These are phyloP conservation scores for Parnassius glacialis DNA, from an alignment of 2,888 invertebrate species.

Conservation along the genomic window DNA sequence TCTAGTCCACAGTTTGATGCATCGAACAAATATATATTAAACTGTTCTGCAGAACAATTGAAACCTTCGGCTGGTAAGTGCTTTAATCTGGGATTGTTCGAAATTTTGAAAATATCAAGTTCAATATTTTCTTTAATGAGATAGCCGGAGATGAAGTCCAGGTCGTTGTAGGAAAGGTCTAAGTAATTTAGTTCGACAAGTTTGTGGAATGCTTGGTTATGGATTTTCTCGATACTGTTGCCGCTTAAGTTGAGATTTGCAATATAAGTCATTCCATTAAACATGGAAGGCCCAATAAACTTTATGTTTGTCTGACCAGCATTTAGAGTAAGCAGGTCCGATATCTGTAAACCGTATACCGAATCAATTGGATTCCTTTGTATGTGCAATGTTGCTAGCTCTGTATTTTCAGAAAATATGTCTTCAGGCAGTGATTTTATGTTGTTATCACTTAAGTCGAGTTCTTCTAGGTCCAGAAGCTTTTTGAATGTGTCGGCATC, in stretches of 20 bases:
- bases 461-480: conserved; percentile 84
- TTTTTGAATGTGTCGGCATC: conserved; percentile 82
- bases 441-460: conserved; percentile 86
- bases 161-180: conserved; percentile 87
- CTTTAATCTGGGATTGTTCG: conserved; percentile 85
- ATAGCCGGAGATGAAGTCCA: conserved; percentile 84
- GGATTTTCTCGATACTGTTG: conserved; percentile 85
- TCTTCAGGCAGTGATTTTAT: conserved; percentile 82
- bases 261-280: conserved; percentile 82
- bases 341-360: conserved; percentile 82
- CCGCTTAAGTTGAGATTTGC: conserved; percentile 85
- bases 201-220: conserved; percentile 84
- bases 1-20: conserved; percentile 87
- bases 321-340: conserved; percentile 84
- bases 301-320: conserved; percentile 85
- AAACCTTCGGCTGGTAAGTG: conserved; percentile 85
- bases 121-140: conserved; percentile 86
- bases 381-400: conserved; percentile 84
- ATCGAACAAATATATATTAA: conserved; percentile 85
- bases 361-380: conserved; percentile 85
- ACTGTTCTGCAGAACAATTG: conserved; percentile 80
- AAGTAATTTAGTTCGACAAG: conserved; percentile 85
- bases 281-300: conserved; percentile 83
- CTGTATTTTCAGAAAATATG: conserved; percentile 84
- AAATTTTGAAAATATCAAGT: conserved; percentile 85